A percentile compares a stretch with the other conserved stretches of the same genome.
phyloP scores from a whole-genome alignment of 1,140 invertebrate genomes.

The Probaryconus sp. region DNA sequence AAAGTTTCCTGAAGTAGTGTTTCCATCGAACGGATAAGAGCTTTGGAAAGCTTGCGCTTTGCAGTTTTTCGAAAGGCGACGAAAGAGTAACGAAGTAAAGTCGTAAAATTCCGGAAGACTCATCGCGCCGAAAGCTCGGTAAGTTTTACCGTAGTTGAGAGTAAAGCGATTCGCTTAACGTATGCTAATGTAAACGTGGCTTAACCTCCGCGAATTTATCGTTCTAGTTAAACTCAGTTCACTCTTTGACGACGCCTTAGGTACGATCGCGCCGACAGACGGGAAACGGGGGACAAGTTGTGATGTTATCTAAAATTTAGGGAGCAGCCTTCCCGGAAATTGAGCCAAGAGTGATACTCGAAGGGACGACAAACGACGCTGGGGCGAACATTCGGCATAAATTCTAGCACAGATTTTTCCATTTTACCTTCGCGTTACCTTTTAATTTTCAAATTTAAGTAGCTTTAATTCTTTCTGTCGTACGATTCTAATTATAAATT shows the following conservation, averaged over 20 bases:
- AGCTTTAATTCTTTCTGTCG: no score
- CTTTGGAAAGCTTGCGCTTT: constrained; percentile 13
- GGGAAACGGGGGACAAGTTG: constrained; percentile 69
- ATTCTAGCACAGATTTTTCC: constrained; percentile 35
- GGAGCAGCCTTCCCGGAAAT: constrained; percentile 67
- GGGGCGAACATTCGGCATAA: constrained; percentile 28
- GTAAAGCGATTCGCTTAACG: constrained; percentile 59
- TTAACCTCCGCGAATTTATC: constrained; percentile 61
- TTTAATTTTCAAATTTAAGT: no score
- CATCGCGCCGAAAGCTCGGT: constrained; percentile 52
- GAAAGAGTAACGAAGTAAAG: constrained; percentile 50
- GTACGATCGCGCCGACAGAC: constrained; percentile 49
- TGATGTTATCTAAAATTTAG: constrained; percentile 72
- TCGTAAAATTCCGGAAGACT: constrained; percentile 62
- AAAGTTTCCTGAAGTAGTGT: constrained; percentile 23
- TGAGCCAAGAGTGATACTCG: constrained; percentile 64
- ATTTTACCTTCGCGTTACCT: not conserved
- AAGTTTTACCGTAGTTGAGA: constrained; percentile 45
- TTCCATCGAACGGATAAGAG: constrained; percentile 36
- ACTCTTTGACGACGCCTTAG: constrained; percentile 51
- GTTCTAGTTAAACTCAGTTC: constrained; percentile 50
- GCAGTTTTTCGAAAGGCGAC: constrained; percentile 27
- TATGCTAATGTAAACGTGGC: constrained; percentile 59
- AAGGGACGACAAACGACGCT: constrained; percentile 52
- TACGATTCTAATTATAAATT: no score